phyloP scores from a whole-genome alignment of 2,888 invertebrate species.

The Junonia oenone region DNA sequence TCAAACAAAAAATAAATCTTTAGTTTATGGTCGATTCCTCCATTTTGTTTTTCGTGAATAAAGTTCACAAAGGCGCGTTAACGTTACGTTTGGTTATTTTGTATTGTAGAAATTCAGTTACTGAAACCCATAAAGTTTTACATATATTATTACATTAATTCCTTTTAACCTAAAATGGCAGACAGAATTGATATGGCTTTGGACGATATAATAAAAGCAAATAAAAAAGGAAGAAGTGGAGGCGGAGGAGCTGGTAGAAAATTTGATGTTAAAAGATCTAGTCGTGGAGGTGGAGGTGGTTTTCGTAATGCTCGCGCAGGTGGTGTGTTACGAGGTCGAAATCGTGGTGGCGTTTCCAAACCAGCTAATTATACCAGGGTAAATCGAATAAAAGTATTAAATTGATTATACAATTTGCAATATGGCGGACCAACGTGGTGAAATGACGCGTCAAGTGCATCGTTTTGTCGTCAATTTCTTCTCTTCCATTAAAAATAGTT shows the following conservation, averaged over 20 bases:
- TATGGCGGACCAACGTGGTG: slow-evolving; percentile 67
- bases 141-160: slow-evolving; percentile 13
- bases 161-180: slow-evolving; percentile 82
- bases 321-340: slow-evolving; percentile 84
- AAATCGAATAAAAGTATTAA: slow-evolving; percentile 58
- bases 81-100: background rate
- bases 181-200: slow-evolving; percentile 98
- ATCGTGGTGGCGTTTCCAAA: slow-evolving; percentile 85
- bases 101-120: background rate
- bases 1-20: too few species aligned
- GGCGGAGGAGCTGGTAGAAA: slow-evolving; percentile 79
- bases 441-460: slow-evolving; percentile 54
- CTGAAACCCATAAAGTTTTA: background rate
- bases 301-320: slow-evolving; percentile 77
- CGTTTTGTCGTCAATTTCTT: slow-evolving; percentile 4
- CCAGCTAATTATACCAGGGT: slow-evolving; percentile 84
- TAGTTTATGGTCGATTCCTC: background rate
- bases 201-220: slow-evolving; percentile 96
- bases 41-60: background rate
- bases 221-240: slow-evolving; percentile 83
- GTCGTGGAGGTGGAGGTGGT: slow-evolving; percentile 64
- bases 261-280: slow-evolving; percentile 58
- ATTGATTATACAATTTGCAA: slow-evolving; percentile 43
- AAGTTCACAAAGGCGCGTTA: background rate
- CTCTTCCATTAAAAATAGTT: slow-evolving; percentile 6